These are phyloP conservation scores for Polypedilum pembai DNA, from an alignment of 1,140 invertebrate genomes.

Conservation along the genomic window DNA sequence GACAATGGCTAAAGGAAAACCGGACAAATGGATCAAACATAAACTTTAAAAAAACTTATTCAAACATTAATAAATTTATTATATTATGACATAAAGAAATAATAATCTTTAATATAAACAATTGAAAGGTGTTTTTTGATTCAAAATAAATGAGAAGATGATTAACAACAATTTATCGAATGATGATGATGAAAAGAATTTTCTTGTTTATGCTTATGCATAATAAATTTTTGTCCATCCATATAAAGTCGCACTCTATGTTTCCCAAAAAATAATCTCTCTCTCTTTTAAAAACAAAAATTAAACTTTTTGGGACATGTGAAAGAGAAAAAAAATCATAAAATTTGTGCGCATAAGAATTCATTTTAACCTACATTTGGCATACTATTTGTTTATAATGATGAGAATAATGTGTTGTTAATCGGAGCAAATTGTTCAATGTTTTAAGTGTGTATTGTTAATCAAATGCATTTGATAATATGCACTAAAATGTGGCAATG, in stretches of 20 bases:
- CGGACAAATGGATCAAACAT: conserved; percentile 1
- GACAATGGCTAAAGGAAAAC: neutral
- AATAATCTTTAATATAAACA: neutral
- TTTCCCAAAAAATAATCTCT: no score
- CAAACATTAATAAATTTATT: neutral
- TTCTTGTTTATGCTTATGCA: neutral
- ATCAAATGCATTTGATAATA: neutral
- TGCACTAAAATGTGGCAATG: neutral
- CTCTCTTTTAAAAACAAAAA: no score
- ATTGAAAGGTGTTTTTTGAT: conserved; percentile 14
- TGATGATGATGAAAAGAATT: neutral
- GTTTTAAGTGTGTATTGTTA: no score
- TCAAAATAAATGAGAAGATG: neutral
- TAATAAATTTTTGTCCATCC: no score
- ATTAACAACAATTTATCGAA: neutral
- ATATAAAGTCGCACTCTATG: no score
- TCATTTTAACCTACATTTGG: no score
- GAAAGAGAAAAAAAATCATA: no score
- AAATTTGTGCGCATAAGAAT: no score
- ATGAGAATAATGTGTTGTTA: no score
- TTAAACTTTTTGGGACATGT: no score
- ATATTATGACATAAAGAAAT: neutral
- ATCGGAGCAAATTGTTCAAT: no score
- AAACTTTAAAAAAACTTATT: neutral
- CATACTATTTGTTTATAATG: no score